These are phyloP conservation scores for Silurus meridionalis DNA, from an alignment of 2,113 vertebrate genomes.

Conservation along the genomic window DNA sequence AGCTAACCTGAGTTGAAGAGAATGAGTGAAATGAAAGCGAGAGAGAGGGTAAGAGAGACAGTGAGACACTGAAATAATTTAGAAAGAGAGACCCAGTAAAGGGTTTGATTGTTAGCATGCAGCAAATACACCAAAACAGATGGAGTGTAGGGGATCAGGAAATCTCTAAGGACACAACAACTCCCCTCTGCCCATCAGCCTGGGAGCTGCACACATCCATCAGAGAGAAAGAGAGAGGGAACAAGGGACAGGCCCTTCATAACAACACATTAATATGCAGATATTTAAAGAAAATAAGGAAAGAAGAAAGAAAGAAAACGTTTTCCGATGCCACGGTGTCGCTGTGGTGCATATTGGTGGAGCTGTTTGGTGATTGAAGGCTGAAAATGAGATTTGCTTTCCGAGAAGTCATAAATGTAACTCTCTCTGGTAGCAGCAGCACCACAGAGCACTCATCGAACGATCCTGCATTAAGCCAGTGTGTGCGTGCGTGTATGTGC, in stretches of 20 bases:
- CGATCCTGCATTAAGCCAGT: constrained; percentile 51
- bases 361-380: constrained; percentile 42
- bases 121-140: constrained; percentile 7
- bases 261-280: not conserved
- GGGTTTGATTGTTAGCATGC: not conserved
- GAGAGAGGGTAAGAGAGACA: not conserved
- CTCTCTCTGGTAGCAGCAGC: constrained; percentile 40
- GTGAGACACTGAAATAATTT: not conserved
- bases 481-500: constrained; percentile 32
- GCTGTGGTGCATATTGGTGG: constrained; percentile 9
- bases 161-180: not conserved
- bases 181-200: constrained; percentile 7
- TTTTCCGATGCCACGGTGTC: constrained; percentile 24
- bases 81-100: not conserved
- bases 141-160: not conserved
- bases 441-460: constrained; percentile 56
- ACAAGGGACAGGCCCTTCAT: not conserved
- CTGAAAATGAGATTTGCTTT: constrained; percentile 56
- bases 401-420: constrained; percentile 54
- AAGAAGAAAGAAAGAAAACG: not conserved
- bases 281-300: not conserved
- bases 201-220: not conserved
- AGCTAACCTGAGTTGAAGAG: constrained; percentile 9
- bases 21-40: not conserved
- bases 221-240: constrained; percentile 2